phyloP scores from a whole-genome alignment of 2,113 vertebrate species.

The Vulpes ferrilata region DNA sequence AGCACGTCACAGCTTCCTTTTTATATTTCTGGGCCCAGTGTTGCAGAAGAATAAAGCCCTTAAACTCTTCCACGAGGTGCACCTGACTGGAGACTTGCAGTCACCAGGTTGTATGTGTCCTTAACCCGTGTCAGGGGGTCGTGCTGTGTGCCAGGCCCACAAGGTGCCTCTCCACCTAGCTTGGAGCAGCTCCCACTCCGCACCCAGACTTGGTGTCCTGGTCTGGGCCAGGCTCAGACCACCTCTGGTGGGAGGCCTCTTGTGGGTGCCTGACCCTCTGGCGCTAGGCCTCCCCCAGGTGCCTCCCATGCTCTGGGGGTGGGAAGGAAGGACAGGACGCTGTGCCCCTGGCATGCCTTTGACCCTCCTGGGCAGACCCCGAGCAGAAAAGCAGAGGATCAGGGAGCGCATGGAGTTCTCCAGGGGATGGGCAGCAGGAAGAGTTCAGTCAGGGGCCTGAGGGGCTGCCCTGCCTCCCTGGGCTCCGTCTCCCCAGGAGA shows the following conservation, averaged over 20 bases:
- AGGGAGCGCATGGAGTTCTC: background rate
- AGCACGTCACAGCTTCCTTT: fast-evolving
- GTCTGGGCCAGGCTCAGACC: background rate
- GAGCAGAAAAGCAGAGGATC: background rate
- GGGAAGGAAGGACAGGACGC: background rate
- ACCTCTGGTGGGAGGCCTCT: background rate
- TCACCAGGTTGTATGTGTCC: background rate
- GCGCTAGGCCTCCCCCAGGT: too few species aligned
- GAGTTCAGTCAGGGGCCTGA: background rate
- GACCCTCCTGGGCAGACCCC: background rate
- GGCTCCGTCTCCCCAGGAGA: background rate
- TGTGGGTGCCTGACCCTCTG: background rate
- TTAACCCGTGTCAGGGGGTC: background rate
- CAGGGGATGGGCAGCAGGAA: background rate
- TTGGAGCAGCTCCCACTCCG: background rate
- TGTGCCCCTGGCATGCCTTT: too few species aligned
- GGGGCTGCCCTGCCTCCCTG: background rate
- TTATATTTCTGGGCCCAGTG: background rate
- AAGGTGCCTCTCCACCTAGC: background rate
- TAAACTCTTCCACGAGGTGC: fast-evolving
- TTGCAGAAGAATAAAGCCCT: background rate
- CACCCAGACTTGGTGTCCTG: background rate
- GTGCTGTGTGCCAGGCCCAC: background rate
- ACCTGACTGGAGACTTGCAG: background rate
- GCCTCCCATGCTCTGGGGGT: background rate